Evolutionary conservation across 1,140 invertebrate genomes (phyloP).

Genomic region (Apocrypta bakeri): DNA sequence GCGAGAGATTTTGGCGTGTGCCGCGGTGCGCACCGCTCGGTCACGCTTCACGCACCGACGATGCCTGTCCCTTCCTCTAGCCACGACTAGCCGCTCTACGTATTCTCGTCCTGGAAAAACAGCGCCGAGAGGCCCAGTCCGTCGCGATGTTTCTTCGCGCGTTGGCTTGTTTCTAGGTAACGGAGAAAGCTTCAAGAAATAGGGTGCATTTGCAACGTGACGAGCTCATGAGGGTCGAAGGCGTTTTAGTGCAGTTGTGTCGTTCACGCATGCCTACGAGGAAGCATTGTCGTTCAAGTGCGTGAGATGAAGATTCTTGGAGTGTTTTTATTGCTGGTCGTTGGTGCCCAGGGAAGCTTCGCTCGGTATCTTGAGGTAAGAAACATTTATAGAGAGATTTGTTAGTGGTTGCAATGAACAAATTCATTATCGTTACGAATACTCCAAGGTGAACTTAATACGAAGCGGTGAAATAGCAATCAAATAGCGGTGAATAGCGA

Average conservation of each 20-base stretch:
- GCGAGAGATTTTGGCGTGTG: conserved; percentile 70
- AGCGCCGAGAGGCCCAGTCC: background rate
- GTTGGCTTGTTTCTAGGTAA: conserved; percentile 27
- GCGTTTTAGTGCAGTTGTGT: background rate
- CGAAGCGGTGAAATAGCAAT: no score
- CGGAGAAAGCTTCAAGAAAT: background rate
- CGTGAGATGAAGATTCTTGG: background rate
- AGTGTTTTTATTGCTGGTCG: background rate
- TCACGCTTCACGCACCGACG: conserved; percentile 73
- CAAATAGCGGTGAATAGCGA: no score
- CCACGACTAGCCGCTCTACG: background rate
- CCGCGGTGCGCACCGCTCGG: conserved; percentile 66
- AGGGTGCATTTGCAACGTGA: background rate
- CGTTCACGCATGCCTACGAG: background rate
- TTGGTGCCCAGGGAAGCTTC: background rate
- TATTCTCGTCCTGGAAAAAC: background rate
- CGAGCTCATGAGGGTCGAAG: background rate
- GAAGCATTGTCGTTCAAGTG: background rate
- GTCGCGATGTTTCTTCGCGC: conserved; percentile 4
- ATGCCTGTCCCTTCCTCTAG: conserved; percentile 71
- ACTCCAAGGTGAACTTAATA: no score
- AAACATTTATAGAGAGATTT: background rate
- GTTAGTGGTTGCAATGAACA: no score
- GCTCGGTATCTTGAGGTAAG: conserved; percentile 43
- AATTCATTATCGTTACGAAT: no score